Conservation (phyloP, 2,113 vertebrate genomes). For the Myrmecobius fasciatus region DNA sequence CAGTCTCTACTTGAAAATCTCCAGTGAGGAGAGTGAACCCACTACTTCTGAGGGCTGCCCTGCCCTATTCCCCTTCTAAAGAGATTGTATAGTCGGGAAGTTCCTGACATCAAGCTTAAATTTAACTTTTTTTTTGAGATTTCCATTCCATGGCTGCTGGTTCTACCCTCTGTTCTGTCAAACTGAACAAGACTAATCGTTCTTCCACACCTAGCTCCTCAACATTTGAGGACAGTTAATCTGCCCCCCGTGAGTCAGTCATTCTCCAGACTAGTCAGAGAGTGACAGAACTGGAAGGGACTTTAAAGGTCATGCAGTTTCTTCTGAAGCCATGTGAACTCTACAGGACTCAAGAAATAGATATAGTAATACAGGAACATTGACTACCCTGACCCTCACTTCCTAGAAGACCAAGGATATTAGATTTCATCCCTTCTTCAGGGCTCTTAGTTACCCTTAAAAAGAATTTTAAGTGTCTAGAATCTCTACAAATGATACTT, state of each 20-base stretch:
- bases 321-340: neutral
- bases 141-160: neutral
- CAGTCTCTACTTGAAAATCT: neutral
- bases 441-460: neutral
- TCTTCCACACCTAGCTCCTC: neutral
- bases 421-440: neutral
- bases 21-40: neutral
- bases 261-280: neutral
- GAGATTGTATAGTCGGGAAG: neutral
- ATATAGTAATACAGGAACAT: neutral
- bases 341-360: neutral
- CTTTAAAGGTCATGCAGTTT: neutral
- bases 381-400: neutral
- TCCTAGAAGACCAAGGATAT: neutral
- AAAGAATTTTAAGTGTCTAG: neutral
- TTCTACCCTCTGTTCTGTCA: neutral
- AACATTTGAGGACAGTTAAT: neutral
- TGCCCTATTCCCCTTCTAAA: neutral
- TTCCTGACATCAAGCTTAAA: neutral
- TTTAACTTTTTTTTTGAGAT: neutral
- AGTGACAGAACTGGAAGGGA: neutral
- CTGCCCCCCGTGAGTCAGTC: neutral
- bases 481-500: neutral
- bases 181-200: neutral
- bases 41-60: neutral